Conservation (phyloP, 2,797 vertebrate species). For the Oreochromis mossambicus region DNA sequence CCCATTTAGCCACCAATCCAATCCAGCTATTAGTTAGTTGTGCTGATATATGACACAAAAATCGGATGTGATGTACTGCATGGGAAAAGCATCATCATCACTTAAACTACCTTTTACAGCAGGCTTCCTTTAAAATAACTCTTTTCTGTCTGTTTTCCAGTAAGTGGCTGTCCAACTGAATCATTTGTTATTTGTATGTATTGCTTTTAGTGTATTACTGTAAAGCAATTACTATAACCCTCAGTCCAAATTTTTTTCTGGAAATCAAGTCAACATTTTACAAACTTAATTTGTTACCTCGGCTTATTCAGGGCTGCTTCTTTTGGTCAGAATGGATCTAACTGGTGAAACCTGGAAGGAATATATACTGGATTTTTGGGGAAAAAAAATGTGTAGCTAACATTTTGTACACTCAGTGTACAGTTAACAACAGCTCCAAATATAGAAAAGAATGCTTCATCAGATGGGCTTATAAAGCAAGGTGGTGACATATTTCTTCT, state of each 20-base stretch:
- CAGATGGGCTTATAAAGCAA: slow-evolving; percentile 94
- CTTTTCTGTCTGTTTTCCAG: not conserved
- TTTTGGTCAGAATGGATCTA: not conserved
- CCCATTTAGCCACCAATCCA: not conserved
- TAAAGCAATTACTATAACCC: not conserved
- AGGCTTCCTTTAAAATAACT: not conserved
- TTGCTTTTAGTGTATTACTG: not conserved
- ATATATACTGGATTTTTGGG: not conserved
- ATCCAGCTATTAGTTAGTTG: not conserved
- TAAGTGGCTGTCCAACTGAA: not conserved
- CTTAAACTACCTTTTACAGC: not conserved
- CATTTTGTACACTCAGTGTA: slow-evolving; percentile 44
- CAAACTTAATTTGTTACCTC: not conserved
- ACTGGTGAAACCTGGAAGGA: not conserved
- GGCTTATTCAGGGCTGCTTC: not conserved
- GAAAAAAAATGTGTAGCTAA: not conserved
- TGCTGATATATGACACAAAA: not conserved
- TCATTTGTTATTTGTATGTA: not conserved
- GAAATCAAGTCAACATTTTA: not conserved
- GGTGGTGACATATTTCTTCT: slow-evolving; percentile 97
- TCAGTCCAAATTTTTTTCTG: not conserved
- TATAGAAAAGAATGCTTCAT: slow-evolving; percentile 22
- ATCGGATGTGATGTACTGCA: not conserved
- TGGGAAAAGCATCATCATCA: not conserved
- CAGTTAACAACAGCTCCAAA: not conserved